Evolutionary conservation across 2,113 vertebrate genomes (phyloP), one percentile per base, ranked within the genome.

Genomic region (Limnothrissa miodon): DNA sequence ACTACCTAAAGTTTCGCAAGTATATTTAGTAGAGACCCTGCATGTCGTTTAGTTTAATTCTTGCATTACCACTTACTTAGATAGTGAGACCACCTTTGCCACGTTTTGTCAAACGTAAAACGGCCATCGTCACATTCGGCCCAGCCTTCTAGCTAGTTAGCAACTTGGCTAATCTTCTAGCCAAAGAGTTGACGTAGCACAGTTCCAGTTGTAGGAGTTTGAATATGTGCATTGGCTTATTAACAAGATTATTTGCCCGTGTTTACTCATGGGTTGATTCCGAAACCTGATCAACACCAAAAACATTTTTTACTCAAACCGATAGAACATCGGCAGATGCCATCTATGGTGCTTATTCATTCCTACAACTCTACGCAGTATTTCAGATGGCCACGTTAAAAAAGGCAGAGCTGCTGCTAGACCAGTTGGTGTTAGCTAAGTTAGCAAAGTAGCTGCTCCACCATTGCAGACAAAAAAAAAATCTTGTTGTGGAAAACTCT

Each of bases 141-240:
- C 79, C 87, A 83, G 82, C 82, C 82, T 83, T 82, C 86, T 78
- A 79, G 80, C 78, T 39, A 39, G 39, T 39, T 82, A 83, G 84
- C 78, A 84, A 86, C 85, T 45, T 83, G 29, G 82, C 83, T 86
- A 85, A 70, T 81, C 25, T 44, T 56, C 53, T 87, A 80, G 81
- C 82, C 56, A 66, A 74, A 79, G 48, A 62, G 85, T 85, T 85
- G 84, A 89, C 74, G 87, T 88, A 85, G 84, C 83, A 78, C 82
- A 19, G 19, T 46, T 46, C 42, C 44, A 74, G 66, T 74, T 36
- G 66, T 17, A 17, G 33, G 62, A 70, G 66, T 74, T 36, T 2
- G 42, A 42, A 42, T 42, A 15, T 36, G 66, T 74, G 29, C 33
- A 33, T 74, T 36, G 29, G 11, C 13, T 74, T 56, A 21, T 56